These are phyloP conservation scores for Proisotoma minuta DNA, from an alignment of 2,888 invertebrate species.

Conservation along the genomic window DNA sequence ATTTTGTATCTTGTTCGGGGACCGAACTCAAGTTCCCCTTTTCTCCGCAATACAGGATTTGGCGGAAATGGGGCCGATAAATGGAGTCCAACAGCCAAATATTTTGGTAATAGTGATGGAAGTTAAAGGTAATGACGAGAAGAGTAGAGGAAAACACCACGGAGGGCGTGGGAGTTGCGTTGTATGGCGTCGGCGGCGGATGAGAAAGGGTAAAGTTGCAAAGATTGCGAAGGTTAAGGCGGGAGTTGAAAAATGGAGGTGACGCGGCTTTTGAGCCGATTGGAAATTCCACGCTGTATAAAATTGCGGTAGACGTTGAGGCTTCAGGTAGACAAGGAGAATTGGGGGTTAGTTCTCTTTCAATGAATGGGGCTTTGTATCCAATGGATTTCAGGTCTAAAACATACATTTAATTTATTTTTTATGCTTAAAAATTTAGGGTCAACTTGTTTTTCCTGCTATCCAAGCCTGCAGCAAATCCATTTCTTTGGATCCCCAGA, in stretches of 20 bases:
- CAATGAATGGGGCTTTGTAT: background rate
- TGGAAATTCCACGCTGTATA: too few species aligned
- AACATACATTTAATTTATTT: too few species aligned
- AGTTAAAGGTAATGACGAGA: background rate
- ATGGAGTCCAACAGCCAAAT: background rate
- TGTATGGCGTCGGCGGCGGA: background rate
- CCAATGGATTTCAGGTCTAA: background rate
- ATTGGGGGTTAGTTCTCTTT: too few species aligned
- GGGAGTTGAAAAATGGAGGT: too few species aligned
- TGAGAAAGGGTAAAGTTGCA: background rate
- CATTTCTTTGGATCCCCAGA: background rate
- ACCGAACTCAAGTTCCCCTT: background rate
- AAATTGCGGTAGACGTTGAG: too few species aligned
- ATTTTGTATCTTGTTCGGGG: background rate
- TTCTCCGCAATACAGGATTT: background rate
- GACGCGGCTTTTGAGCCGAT: too few species aligned
- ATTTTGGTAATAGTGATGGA: background rate
- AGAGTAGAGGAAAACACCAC: background rate
- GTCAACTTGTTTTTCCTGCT: too few species aligned
- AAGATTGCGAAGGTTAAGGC: background rate
- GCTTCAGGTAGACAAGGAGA: too few species aligned
- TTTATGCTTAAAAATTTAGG: too few species aligned
- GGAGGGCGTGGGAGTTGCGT: background rate
- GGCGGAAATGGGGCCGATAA: background rate
- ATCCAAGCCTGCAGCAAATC: background rate